A percentile compares a stretch with the other conserved stretches of the same genome.
phyloP scores from a whole-genome alignment of 1,140 invertebrate genomes.

The Pteromalus puparum region DNA sequence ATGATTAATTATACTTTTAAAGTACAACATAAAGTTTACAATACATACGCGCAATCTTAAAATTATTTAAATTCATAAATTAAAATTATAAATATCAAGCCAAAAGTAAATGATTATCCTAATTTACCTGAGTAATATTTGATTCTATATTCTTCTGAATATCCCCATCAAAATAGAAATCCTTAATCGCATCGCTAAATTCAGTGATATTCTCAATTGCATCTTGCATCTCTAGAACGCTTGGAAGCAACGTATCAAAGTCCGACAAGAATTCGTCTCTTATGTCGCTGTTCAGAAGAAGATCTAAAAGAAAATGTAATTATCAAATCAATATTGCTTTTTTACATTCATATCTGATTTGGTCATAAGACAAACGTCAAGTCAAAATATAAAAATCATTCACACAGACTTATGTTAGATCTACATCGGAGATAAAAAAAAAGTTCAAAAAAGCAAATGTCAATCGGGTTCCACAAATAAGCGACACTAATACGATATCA shows the following conservation, averaged over 20 bases:
- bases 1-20: too few species aligned
- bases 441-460: background rate
- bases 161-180: constrained; percentile 61
- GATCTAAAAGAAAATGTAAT: constrained; percentile 25
- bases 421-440: background rate
- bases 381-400: too few species aligned
- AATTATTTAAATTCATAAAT: too few species aligned
- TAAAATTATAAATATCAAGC: too few species aligned
- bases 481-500: background rate
- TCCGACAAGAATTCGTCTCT: constrained; percentile 16
- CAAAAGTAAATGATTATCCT: too few species aligned
- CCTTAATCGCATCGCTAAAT: constrained; percentile 48
- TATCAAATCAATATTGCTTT: too few species aligned
- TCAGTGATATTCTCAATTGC: constrained; percentile 41
- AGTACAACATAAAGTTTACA: too few species aligned
- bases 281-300: constrained; percentile 21
- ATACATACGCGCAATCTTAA: too few species aligned
- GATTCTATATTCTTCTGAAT: background rate
- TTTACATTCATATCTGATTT: background rate
- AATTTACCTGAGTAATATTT: constrained; percentile 54
- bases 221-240: constrained; percentile 49
- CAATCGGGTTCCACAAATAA: background rate
- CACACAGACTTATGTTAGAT: too few species aligned
- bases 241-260: constrained; percentile 30
- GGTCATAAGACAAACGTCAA: background rate